Percentiles rank a stretch among this genome's conserved stretches.
phyloP scores from a whole-genome alignment of 2,888 invertebrate species.

The Thyatira batis region DNA sequence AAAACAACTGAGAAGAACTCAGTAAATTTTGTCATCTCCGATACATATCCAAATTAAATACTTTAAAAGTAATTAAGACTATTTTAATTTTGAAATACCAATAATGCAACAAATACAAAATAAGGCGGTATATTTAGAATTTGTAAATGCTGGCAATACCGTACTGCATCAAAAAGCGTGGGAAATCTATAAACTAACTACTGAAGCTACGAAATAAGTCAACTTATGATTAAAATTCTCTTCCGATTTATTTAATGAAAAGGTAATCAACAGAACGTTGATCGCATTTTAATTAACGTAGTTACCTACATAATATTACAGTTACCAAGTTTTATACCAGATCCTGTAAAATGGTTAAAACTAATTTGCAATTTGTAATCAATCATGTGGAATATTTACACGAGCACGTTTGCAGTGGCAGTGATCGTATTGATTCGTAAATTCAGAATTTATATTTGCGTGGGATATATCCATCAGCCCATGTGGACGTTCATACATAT shows the following conservation, averaged over 20 bases:
- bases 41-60: no score
- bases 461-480: neutral
- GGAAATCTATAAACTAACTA: neutral
- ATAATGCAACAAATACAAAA: no score
- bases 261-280: slow-evolving; percentile 34
- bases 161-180: neutral
- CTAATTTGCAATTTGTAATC: slow-evolving; percentile 17
- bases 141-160: no score
- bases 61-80: no score
- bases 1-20: no score
- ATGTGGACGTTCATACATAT: neutral
- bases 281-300: slow-evolving; percentile 41
- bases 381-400: slow-evolving; percentile 14
- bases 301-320: slow-evolving; percentile 33
- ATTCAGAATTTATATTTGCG: neutral
- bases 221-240: slow-evolving; percentile 18
- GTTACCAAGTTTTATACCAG: slow-evolving; percentile 12
- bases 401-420: neutral
- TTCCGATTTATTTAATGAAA: slow-evolving; percentile 21
- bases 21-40: no score
- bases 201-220: slow-evolving; percentile 6
- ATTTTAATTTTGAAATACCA: no score
- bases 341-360: slow-evolving; percentile 16
- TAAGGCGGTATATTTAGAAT: no score
- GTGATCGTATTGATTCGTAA: neutral